Evolutionary conservation across 2,888 invertebrate genomes (phyloP), one percentile per base, ranked within the genome.

Genomic region (Brachylomia viminalis): DNA sequence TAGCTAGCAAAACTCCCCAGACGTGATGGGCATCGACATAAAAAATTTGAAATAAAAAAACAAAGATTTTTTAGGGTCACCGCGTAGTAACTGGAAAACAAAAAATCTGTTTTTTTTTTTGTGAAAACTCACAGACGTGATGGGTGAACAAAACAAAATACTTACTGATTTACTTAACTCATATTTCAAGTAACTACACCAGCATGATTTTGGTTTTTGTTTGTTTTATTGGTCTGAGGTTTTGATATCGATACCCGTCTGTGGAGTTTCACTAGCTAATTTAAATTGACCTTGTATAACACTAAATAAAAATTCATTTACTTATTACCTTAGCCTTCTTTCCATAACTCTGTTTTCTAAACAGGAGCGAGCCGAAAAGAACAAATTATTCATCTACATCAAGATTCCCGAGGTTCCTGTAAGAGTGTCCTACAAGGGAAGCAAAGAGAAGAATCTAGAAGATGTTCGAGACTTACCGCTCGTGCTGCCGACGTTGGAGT

Each of bases 321-420:
- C 13, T 33, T 0, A 33, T 33, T 59, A 33, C 33, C 7, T 33
- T 33, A 61, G 11, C 20, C 17, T 47, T 5, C 6, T 30, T 62
- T 6, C 0, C 5, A 23, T n/a, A 45, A 10, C 4, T 54, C 1
- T 6, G 0, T 45, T 56, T 58, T 20, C 2, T 20, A 33, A 30
- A n/a, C 47, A 98, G 97, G 99, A 99, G 94, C 97, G 99, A 80
- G 99, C 99, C 0, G 99, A 99, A 88, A 99, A 99, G 94, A 99
- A 99, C 96, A 99, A 99, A 95, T 97, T 99, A 69, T 99, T 99
- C 94, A 98, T 99, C 87, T 99, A 99, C 95, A 99, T 99, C 61
- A 99, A 99, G 97, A 99, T 99, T 88, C 99, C 99, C 0, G 99
- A 99, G 95, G 99, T 99, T 23, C 98, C 99, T 0, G 98, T 99